These are phyloP conservation scores for Leptestheria dahalacensis DNA, from an alignment of 1,140 invertebrate species.

Conservation along the genomic window DNA sequence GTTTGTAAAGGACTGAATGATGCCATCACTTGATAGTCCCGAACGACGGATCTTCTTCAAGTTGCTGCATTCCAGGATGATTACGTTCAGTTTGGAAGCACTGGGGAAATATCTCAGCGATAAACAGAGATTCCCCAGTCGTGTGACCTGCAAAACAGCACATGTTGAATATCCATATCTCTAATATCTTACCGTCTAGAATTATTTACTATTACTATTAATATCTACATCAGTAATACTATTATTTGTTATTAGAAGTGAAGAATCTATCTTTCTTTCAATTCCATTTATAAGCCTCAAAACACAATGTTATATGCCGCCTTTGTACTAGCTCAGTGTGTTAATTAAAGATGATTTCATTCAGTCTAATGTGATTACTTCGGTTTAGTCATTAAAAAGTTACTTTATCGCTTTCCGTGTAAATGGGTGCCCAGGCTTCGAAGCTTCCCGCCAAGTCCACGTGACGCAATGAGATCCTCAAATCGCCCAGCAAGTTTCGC, in stretches of 20 bases:
- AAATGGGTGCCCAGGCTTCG: neutral
- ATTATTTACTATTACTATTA: no score
- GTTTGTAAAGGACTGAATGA: no score
- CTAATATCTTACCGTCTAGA: no score
- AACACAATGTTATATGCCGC: no score
- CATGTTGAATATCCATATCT: no score
- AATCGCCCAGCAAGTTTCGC: neutral
- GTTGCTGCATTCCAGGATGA: neutral
- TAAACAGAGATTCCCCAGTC: neutral
- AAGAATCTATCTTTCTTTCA: neutral
- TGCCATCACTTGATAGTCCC: neutral
- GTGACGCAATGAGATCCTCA: neutral
- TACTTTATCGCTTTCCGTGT: neutral
- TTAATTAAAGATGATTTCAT: neutral
- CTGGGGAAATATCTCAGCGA: neutral
- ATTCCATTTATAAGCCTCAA: neutral
- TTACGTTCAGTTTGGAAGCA: neutral
- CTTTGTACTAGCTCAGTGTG: no score
- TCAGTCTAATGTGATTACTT: neutral
- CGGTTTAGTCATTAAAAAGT: no score
- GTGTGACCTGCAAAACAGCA: no score
- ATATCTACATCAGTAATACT: no score
- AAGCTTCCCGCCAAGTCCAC: neutral
- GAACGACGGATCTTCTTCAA: neutral
- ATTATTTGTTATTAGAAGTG: no score